A percentile compares a stretch with the other conserved stretches of the same genome.
Evolutionary conservation across 2,888 invertebrate species (phyloP).

Genomic region (Ophion ellenae): DNA sequence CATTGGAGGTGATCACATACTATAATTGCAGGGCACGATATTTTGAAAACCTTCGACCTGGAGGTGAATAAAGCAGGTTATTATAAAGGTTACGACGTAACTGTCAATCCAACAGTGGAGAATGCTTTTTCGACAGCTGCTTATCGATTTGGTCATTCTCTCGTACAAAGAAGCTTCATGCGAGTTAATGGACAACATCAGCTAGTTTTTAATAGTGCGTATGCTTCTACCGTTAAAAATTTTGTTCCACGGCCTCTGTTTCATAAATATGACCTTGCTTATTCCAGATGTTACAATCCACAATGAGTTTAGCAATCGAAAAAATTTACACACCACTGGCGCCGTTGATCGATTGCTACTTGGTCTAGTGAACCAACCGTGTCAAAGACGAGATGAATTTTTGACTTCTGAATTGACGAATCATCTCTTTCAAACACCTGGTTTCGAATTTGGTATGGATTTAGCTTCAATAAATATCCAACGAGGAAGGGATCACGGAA

Average conservation of each 20-base stretch:
- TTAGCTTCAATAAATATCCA: slow-evolving; percentile 95
- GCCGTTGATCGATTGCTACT: slow-evolving; percentile 92
- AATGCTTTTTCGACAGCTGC: slow-evolving; percentile 93
- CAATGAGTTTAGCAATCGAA: slow-evolving; percentile 88
- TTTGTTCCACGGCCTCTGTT: neutral
- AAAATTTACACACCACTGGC: slow-evolving; percentile 89
- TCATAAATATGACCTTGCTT: neutral
- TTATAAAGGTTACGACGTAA: slow-evolving; percentile 89
- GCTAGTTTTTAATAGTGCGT: slow-evolving; percentile 89
- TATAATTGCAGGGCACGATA: slow-evolving; percentile 87
- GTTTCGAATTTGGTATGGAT: slow-evolving; percentile 92
- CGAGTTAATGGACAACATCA: slow-evolving; percentile 89
- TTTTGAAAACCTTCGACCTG: slow-evolving; percentile 90
- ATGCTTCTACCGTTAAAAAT: neutral
- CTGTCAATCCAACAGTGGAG: slow-evolving; percentile 90
- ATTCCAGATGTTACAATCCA: slow-evolving; percentile 91
- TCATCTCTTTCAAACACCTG: slow-evolving; percentile 91
- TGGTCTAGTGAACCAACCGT: slow-evolving; percentile 91
- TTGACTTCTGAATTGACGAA: slow-evolving; percentile 92
- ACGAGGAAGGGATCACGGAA: slow-evolving; percentile 93
- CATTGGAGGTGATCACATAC: neutral
- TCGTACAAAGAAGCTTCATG: slow-evolving; percentile 92
- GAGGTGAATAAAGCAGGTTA: slow-evolving; percentile 88
- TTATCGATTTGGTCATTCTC: slow-evolving; percentile 93
- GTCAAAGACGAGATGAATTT: slow-evolving; percentile 92